Conservation (phyloP, 2,797 vertebrate species). For the Halcyon smyrnensis region DNA sequence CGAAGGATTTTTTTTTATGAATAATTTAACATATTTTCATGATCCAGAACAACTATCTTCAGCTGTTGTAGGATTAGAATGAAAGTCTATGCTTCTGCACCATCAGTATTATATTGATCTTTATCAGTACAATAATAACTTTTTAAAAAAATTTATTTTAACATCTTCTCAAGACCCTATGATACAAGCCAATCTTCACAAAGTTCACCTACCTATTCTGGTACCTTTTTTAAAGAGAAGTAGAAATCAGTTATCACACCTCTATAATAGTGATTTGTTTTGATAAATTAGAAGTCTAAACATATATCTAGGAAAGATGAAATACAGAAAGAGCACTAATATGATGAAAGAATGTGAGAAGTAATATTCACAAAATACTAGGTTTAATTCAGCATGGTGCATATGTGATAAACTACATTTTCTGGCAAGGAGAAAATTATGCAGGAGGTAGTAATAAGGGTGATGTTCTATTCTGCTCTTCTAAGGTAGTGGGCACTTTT, state of each 20-base stretch:
- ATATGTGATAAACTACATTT: not conserved
- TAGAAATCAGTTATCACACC: not conserved
- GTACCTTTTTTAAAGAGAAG: not conserved
- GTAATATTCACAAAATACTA: not conserved
- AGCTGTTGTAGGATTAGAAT: not conserved
- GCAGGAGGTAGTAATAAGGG: not conserved
- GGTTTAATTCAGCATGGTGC: not conserved
- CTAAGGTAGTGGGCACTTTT: not conserved
- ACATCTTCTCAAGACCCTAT: not conserved
- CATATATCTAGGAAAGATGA: not conserved
- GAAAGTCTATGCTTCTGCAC: not conserved
- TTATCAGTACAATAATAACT: not conserved
- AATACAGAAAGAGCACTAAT: not conserved
- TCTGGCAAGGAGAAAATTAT: not conserved
- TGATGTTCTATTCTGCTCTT: not conserved
- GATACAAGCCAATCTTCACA: not conserved
- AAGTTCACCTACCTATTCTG: not conserved
- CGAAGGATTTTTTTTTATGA: not conserved
- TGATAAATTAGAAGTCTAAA: not conserved
- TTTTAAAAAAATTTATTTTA: not conserved
- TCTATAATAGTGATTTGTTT: not conserved
- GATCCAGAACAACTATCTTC: not conserved
- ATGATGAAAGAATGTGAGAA: not conserved
- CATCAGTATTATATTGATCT: not conserved
- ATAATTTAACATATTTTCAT: not conserved